Percentiles rank a stretch among this genome's conserved stretches.
Conservation (phyloP, 1,140 invertebrate genomes). For the Lordiphosa clarofinis region DNA sequence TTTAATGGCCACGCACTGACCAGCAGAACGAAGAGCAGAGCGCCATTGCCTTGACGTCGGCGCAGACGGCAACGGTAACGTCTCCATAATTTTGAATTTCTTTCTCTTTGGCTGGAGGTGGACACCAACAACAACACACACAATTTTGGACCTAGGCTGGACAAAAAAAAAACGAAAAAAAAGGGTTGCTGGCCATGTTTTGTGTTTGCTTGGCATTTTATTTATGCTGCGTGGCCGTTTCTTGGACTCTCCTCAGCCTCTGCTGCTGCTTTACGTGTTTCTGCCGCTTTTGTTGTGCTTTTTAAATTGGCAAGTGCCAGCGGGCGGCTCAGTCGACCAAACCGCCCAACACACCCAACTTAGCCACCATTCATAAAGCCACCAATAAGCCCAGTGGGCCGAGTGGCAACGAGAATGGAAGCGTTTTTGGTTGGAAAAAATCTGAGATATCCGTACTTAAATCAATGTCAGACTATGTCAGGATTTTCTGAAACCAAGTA, state of each 20-base stretch:
- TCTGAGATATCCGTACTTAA: too few relatives aligned
- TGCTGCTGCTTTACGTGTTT: neutral
- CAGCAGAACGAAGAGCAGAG: slow-evolving; percentile 16
- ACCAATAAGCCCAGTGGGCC: too few relatives aligned
- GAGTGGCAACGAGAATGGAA: too few relatives aligned
- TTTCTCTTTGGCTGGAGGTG: slow-evolving; percentile 26
- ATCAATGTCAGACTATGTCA: too few relatives aligned
- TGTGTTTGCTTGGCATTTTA: slow-evolving; percentile 63
- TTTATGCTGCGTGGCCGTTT: slow-evolving; percentile 73
- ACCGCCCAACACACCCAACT: slow-evolving; percentile 18
- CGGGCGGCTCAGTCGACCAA: slow-evolving; percentile 61
- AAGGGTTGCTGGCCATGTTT: slow-evolving; percentile 23
- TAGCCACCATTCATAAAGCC: neutral
- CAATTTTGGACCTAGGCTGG: slow-evolving; percentile 26
- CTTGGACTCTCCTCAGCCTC: slow-evolving; percentile 40
- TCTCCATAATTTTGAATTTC: slow-evolving; percentile 69
- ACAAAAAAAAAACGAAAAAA: slow-evolving; percentile 13
- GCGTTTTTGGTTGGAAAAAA: too few relatives aligned
- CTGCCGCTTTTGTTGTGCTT: slow-evolving; percentile 29
- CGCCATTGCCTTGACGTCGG: slow-evolving; percentile 14
- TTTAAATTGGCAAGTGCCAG: slow-evolving; percentile 76
- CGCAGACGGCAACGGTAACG: slow-evolving; percentile 21
- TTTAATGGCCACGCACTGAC: slow-evolving; percentile 55
- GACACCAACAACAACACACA: slow-evolving; percentile 2
- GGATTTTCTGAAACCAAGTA: too few relatives aligned